A percentile compares a stretch with the other conserved stretches of the same genome.
Evolutionary conservation across 2,888 invertebrate species (phyloP).

Genomic region (Leptinotarsa rubiginosa): DNA sequence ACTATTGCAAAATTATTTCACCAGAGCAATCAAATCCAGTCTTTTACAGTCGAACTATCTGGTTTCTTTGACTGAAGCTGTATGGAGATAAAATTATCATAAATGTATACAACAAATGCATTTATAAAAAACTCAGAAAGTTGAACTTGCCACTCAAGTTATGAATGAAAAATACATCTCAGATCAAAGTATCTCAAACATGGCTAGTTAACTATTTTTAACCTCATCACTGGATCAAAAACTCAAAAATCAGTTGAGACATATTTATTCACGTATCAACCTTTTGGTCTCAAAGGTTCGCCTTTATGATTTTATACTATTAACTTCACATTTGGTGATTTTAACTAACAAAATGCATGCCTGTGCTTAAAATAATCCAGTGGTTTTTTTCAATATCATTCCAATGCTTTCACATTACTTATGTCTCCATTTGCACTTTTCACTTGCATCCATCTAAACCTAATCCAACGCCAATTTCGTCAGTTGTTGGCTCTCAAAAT

Average conservation of each 20-base stretch:
- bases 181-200: background rate
- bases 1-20: background rate
- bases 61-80: background rate
- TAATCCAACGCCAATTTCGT: too few species aligned
- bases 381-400: too few species aligned
- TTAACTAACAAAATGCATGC: too few species aligned
- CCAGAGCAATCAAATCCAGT: background rate
- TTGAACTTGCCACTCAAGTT: constrained; percentile 8
- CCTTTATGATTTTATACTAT: too few species aligned
- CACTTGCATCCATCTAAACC: too few species aligned
- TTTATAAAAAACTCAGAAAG: background rate
- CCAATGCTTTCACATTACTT: too few species aligned
- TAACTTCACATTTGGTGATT: too few species aligned
- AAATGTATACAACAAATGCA: constrained; percentile 14
- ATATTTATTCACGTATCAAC: too few species aligned
- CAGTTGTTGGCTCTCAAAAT: too few species aligned
- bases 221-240: background rate
- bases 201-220: constrained; percentile 16
- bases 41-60: background rate
- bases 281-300: too few species aligned
- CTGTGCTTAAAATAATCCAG: too few species aligned
- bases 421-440: too few species aligned
- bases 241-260: constrained; percentile 7
- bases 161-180: constrained; percentile 7
- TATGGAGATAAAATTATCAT: background rate